Percentiles rank a stretch among this genome's conserved stretches.
phyloP scores from a whole-genome alignment of 2,797 vertebrate genomes.

The Orientallactaga sibirica region DNA sequence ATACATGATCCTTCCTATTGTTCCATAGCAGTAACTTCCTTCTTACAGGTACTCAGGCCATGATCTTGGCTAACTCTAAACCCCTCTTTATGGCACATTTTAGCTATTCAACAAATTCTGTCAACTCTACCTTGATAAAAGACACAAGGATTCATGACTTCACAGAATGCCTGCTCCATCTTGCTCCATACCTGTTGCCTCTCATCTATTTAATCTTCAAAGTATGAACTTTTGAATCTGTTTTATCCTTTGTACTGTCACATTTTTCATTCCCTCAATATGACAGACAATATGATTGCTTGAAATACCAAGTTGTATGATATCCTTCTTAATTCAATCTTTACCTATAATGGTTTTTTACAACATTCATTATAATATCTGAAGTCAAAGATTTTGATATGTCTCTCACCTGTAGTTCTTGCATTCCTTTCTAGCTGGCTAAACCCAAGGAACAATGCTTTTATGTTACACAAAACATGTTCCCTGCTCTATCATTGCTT shows the following conservation, averaged over 20 bases:
- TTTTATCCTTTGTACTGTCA: not conserved
- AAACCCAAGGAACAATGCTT: not conserved
- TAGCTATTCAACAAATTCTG: not conserved
- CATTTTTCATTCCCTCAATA: not conserved
- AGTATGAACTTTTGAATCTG: not conserved
- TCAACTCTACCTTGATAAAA: slow-evolving; percentile 6
- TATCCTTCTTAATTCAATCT: not conserved
- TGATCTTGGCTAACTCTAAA: not conserved
- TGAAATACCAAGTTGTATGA: not conserved
- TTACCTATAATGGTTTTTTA: not conserved
- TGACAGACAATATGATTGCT: not conserved
- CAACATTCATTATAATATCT: not conserved
- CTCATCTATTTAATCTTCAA: not conserved
- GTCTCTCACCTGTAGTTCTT: not conserved
- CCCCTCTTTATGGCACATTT: not conserved
- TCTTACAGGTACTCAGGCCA: not conserved
- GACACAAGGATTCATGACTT: not conserved
- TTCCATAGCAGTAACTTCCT: not conserved
- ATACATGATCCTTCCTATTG: not conserved
- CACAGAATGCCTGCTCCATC: not conserved
- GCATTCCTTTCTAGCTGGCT: not conserved
- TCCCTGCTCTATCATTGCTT: not conserved
- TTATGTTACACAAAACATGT: not conserved
- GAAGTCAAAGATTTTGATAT: not conserved
- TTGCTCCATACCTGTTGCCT: not conserved